Evolutionary conservation across 2,888 invertebrate species (phyloP).

Genomic region (Holacanthella duospinosa): DNA sequence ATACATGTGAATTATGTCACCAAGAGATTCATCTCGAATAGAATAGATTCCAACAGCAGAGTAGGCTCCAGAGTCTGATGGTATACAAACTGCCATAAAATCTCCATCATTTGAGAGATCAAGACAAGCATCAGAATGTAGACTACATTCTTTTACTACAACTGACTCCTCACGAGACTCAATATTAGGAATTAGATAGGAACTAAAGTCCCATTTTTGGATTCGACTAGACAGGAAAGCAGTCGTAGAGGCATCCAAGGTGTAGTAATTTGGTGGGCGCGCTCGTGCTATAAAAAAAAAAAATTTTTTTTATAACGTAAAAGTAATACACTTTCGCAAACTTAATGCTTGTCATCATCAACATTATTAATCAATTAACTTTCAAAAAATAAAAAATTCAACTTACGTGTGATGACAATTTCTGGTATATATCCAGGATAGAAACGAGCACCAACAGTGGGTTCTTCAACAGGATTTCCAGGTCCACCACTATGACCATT

Average conservation of each 20-base stretch:
- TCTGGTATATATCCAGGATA: slow-evolving; percentile 37
- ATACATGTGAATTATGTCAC: slow-evolving; percentile 29
- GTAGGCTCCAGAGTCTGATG: slow-evolving; percentile 33
- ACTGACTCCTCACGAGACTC: slow-evolving; percentile 26
- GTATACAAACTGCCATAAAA: slow-evolving; percentile 34
- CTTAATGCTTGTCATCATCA: too few species aligned
- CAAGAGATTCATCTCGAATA: slow-evolving; percentile 28
- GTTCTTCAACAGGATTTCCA: slow-evolving; percentile 10
- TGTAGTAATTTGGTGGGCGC: slow-evolving; percentile 33
- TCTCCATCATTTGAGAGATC: slow-evolving; percentile 33
- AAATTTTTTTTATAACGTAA: neutral
- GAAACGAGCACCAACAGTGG: slow-evolving; percentile 23
- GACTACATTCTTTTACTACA: slow-evolving; percentile 30
- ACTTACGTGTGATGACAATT: slow-evolving; percentile 36
- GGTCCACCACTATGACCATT: neutral
- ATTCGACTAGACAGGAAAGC: slow-evolving; percentile 35
- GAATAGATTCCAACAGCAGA: slow-evolving; percentile 35
- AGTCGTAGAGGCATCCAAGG: slow-evolving; percentile 36
- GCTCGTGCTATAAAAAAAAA: slow-evolving; percentile 26
- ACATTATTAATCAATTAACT: too few species aligned
- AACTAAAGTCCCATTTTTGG: slow-evolving; percentile 36
- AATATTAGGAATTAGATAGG: slow-evolving; percentile 32
- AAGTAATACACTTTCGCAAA: neutral
- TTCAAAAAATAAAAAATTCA: slow-evolving; percentile 1
- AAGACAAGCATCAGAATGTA: slow-evolving; percentile 35